Evolutionary conservation across 2,113 vertebrate genomes (phyloP).

Genomic region (Sander lucioperca): DNA sequence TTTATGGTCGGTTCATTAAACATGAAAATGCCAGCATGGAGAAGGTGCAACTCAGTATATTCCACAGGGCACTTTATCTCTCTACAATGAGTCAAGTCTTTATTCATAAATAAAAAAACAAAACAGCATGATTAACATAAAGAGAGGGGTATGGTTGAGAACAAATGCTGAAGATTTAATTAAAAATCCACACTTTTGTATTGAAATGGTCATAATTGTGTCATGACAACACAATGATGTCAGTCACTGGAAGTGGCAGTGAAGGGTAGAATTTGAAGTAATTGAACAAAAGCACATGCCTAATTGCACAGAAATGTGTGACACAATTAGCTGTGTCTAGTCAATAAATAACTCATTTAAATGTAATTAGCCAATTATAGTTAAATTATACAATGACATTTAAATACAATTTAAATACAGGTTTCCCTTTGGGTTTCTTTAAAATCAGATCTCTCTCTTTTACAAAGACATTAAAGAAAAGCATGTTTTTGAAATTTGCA

Average conservation of each 20-base stretch:
- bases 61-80: constrained; percentile 13
- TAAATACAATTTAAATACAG: not conserved
- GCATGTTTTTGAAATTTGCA: too few species aligned
- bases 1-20: constrained; percentile 67
- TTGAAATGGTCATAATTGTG: constrained; percentile 15
- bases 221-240: constrained; percentile 10
- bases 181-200: constrained; percentile 7
- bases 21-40: constrained; percentile 50
- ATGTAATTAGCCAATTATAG: constrained; percentile 8
- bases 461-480: not conserved
- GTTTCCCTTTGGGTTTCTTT: not conserved
- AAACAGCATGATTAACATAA: not conserved
- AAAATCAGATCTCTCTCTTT: not conserved
- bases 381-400: not conserved
- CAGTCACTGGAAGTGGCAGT: constrained; percentile 10
- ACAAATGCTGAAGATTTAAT: constrained; percentile 32
- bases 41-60: constrained; percentile 26
- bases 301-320: constrained; percentile 19
- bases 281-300: constrained; percentile 22
- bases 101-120: not conserved
- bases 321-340: constrained; percentile 29
- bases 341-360: constrained; percentile 19
- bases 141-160: constrained; percentile 41
- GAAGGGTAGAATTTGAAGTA: constrained; percentile 3
- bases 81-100: constrained; percentile 1